Conservation (phyloP, 2,888 invertebrate genomes). For the Laothoe populi region DNA sequence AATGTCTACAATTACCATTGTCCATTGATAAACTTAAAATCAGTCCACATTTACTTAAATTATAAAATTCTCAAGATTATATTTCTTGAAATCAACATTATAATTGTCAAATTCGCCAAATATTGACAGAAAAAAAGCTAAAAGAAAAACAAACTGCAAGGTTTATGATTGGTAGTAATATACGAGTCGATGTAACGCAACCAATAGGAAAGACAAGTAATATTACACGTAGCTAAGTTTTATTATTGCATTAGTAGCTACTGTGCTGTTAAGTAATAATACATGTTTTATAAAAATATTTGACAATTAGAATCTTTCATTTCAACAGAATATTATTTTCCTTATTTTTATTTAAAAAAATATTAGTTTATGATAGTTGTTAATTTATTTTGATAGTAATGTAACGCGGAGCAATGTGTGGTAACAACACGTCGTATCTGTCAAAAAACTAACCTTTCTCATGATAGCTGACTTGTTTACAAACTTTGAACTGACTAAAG, state of each 20-base stretch:
- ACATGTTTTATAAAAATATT: background rate
- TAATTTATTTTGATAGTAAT: background rate
- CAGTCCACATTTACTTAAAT: background rate
- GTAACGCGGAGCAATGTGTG: background rate
- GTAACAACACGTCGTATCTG: background rate
- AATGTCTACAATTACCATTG: background rate
- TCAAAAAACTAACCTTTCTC: conserved; percentile 4
- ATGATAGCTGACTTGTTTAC: conserved; percentile 2
- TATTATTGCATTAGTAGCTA: background rate
- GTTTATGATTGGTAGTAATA: background rate
- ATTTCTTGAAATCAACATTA: background rate
- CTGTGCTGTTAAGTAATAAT: background rate
- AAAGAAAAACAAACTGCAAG: background rate
- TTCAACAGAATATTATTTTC: background rate
- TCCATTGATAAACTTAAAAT: background rate
- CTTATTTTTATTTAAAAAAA: background rate
- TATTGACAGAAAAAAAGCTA: background rate
- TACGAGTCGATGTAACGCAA: too few relatives aligned
- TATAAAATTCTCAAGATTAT: background rate
- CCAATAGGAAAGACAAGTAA: background rate
- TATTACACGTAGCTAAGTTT: background rate
- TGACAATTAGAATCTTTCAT: too few relatives aligned
- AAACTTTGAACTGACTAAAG: conserved; percentile 21
- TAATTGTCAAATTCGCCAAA: background rate
- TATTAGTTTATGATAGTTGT: background rate